Evolutionary conservation across 2,797 vertebrate genomes (phyloP), one percentile per base, ranked within the genome.

Genomic region (Enteromius viviparus): DNA sequence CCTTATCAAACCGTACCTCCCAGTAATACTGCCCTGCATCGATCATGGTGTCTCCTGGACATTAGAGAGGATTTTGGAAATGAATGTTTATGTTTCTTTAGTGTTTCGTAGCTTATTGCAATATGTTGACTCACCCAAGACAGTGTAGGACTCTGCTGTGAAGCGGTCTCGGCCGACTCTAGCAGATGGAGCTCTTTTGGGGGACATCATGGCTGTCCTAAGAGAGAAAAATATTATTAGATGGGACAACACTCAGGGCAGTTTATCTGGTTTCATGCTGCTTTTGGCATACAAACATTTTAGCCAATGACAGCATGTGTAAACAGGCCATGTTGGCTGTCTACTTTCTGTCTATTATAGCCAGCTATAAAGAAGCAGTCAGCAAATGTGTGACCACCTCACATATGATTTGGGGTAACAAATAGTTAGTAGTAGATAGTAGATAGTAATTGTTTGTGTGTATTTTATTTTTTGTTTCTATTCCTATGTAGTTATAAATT

Each of bases 61-160:
- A 55, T n/a, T 21, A 49, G 10, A n/a, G 15, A 64, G 17, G 21
- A 65, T 34, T 64, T 49, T 78, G 14, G 64, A 1, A 64, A 45
- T 40, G 12, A 58, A 40, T 3, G 49, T 12, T 19, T 6, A 42
- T 11, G 19, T 11, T 47, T 47, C 23, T 26, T 29, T 14, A 0
- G 26, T 26, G 15, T 62, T 23, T 47, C 65, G 12, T 29, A n/a
- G n/a, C 23, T 72, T 12, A 55, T 55, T 53, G 21, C 26, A 29
- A 51, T 26, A 8, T 23, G 9, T 47, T 19, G 58, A 79, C 94
- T 95, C 91, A 98, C 97, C 97, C 87, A 99, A 91, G 10, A 99
- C 97, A 0, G 97, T 99, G 94, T 99, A 99, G 87, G 97, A 99
- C 92, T 99, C 97, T 0, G 97, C 97, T 0, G 97, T 99, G 83